Evolutionary conservation across 2,888 invertebrate species (phyloP).

Genomic region (Caenorhabditis sp.): DNA sequence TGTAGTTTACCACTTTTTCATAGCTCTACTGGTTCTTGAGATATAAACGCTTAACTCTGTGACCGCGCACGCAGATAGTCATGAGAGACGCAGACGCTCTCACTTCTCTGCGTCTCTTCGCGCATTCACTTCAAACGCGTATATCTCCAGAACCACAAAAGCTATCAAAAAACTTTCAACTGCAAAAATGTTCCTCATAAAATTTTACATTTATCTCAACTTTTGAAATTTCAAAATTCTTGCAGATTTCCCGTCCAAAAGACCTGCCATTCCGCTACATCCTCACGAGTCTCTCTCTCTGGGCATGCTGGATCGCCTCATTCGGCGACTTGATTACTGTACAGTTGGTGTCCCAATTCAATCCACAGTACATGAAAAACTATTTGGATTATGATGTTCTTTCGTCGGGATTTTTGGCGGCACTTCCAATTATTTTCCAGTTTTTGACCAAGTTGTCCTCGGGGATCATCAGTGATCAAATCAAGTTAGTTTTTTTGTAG

Average conservation of each 20-base stretch:
- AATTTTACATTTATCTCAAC: too few species aligned
- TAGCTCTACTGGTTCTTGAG: too few species aligned
- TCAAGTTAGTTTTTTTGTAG: conserved; percentile 42
- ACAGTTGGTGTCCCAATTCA: conserved; percentile 70
- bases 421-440: conserved; percentile 71
- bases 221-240: neutral
- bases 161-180: conserved; percentile 6
- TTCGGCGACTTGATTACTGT: conserved; percentile 71
- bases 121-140: too few species aligned
- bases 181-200: neutral
- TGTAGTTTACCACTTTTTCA: too few species aligned
- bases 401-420: conserved; percentile 68
- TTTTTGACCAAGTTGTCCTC: conserved; percentile 64
- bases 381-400: conserved; percentile 70
- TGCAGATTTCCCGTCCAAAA: conserved; percentile 46
- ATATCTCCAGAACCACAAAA: neutral
- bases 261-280: conserved; percentile 66
- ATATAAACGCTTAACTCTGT: too few species aligned
- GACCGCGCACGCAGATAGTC: too few species aligned
- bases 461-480: conserved; percentile 64
- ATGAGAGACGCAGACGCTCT: too few species aligned
- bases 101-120: too few species aligned
- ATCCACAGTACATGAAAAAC: conserved; percentile 73
- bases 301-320: conserved; percentile 71
- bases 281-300: conserved; percentile 62